These are phyloP conservation scores for Lasioglossum albipes DNA, from an alignment of 1,140 invertebrate genomes.

Conservation along the genomic window DNA sequence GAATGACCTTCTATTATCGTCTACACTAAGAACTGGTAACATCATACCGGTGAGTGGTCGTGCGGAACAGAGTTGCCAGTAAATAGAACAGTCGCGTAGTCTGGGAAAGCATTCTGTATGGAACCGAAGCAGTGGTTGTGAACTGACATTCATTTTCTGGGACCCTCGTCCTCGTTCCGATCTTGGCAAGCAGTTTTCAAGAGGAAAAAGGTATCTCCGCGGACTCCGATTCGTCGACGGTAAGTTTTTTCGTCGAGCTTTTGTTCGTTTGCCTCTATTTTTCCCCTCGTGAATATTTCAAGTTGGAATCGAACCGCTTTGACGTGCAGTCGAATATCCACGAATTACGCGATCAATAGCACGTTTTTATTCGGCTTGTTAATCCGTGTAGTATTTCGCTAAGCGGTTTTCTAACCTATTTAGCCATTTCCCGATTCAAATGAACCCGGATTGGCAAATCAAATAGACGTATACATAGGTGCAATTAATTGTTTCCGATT, in stretches of 20 bases:
- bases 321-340: constrained; percentile 12
- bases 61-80: neutral
- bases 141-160: neutral
- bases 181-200: neutral
- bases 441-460: neutral
- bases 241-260: neutral
- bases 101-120: neutral
- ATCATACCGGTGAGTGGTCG: neutral
- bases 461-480: no score
- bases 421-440: neutral
- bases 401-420: neutral
- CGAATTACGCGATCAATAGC: neutral
- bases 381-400: neutral
- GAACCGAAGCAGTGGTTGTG: neutral
- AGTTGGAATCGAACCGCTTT: neutral
- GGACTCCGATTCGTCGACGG: neutral
- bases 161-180: neutral
- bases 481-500: no score
- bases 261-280: neutral
- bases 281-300: constrained; percentile 15
- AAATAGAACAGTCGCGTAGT: neutral
- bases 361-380: neutral
- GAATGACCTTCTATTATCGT: neutral
- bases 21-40: neutral
- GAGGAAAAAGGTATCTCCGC: neutral